Conservation (phyloP, 2,888 invertebrate species). For the Asteroscopus sphinx region DNA sequence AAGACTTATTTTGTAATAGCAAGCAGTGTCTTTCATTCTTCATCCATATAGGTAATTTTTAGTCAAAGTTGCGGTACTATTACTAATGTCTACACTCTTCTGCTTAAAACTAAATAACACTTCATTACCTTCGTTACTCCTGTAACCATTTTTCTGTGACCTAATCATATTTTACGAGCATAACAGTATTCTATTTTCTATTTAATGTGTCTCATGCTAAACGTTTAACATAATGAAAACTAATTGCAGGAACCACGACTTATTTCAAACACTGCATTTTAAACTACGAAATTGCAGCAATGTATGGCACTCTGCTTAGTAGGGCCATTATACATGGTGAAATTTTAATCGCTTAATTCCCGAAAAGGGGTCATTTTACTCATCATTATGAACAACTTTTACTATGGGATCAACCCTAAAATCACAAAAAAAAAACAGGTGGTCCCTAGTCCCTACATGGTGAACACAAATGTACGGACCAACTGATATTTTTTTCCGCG, state of each 20-base stretch:
- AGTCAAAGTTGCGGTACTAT: too few species aligned
- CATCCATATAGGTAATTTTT: slow-evolving; percentile 1
- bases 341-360: too few species aligned
- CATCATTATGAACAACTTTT: too few species aligned
- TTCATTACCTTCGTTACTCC: too few species aligned
- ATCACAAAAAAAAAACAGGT: too few species aligned
- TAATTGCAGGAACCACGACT: slow-evolving; percentile 32
- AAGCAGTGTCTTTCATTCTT: neutral
- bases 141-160: neutral
- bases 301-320: slow-evolving; percentile 25
- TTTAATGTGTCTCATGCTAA: slow-evolving; percentile 1
- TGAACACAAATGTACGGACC: too few species aligned
- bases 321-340: slow-evolving; percentile 35
- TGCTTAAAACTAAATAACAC: too few species aligned
- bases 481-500: too few species aligned
- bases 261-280: slow-evolving; percentile 33
- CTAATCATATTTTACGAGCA: neutral
- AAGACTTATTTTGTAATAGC: slow-evolving; percentile 12
- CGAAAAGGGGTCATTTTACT: too few species aligned
- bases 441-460: too few species aligned
- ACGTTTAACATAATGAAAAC: slow-evolving; percentile 33
- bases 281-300: slow-evolving; percentile 40
- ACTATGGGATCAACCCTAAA: too few species aligned
- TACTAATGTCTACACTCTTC: too few species aligned
- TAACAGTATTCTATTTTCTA: neutral